phyloP scores from a whole-genome alignment of 2,113 vertebrate genomes.

The Notothenia coriiceps region DNA sequence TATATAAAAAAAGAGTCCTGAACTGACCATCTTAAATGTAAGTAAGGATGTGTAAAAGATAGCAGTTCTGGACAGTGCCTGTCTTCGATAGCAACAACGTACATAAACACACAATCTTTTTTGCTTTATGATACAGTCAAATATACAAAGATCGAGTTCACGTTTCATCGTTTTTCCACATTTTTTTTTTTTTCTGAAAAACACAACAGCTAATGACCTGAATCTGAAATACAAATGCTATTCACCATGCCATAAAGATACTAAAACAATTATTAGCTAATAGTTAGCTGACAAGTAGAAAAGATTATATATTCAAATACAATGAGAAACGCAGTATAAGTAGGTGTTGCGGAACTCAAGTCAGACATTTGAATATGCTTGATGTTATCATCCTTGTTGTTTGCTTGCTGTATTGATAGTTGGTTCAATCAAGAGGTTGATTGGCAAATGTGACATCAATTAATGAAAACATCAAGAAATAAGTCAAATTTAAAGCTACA shows the following conservation, averaged over 20 bases:
- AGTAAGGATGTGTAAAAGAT: conserved; percentile 88
- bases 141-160: conserved; percentile 99
- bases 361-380: conserved; percentile 93
- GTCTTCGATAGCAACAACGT: conserved; percentile 97
- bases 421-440: conserved; percentile 94
- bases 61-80: conserved; percentile 96
- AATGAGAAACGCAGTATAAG: conserved; percentile 98
- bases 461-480: conserved; percentile 93
- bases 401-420: conserved; percentile 71
- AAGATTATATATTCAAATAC: conserved; percentile 99
- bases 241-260: conserved; percentile 99
- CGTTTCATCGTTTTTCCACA: conserved; percentile 83
- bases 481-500: conserved; percentile 98
- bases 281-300: conserved; percentile 99
- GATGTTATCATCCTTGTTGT: conserved; percentile 77
- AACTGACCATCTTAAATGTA: conserved; percentile 94
- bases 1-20: conserved; percentile 89
- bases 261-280: conserved; percentile 99
- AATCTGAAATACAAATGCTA: conserved; percentile 99
- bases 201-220: conserved; percentile 99
- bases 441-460: conserved; percentile 91
- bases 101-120: conserved; percentile 99
- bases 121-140: conserved; percentile 99
- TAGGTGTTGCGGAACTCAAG: conserved; percentile 98
- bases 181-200: conserved; percentile 88